phyloP scores from a whole-genome alignment of 2,797 vertebrate genomes.

The Pipistrellus kuhlii region DNA sequence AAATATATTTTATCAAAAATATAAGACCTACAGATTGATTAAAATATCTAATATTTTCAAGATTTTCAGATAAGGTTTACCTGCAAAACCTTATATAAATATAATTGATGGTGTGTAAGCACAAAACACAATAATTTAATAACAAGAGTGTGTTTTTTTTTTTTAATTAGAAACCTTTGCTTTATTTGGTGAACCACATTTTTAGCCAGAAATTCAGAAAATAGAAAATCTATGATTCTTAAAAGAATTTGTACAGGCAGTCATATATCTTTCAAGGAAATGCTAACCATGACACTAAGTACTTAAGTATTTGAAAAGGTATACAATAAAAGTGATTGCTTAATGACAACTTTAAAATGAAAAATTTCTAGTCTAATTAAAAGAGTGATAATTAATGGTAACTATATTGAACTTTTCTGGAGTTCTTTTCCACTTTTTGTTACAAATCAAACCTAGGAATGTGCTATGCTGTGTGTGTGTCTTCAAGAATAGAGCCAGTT shows the following conservation, averaged over 20 bases:
- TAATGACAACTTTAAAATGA: slow-evolving; percentile 84
- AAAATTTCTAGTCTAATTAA: slow-evolving; percentile 85
- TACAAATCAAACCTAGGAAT: slow-evolving; percentile 83
- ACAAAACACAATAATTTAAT: neutral
- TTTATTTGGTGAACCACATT: neutral
- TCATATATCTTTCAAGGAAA: slow-evolving; percentile 79
- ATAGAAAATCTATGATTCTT: slow-evolving; percentile 30
- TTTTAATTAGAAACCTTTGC: neutral
- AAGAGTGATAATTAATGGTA: slow-evolving; percentile 81
- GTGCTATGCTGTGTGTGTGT: neutral
- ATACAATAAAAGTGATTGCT: slow-evolving; percentile 80
- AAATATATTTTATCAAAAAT: neutral
- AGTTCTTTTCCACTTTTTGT: slow-evolving; percentile 78
- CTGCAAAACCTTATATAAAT: neutral
- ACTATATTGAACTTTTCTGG: slow-evolving; percentile 76
- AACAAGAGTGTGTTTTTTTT: neutral
- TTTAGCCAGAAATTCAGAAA: slow-evolving; percentile 47
- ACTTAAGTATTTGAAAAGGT: slow-evolving; percentile 81
- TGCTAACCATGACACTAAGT: slow-evolving; percentile 82
- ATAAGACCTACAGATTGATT: neutral
- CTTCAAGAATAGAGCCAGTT: slow-evolving; percentile 3
- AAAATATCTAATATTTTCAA: neutral
- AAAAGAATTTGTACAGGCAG: slow-evolving; percentile 53
- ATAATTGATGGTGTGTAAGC: neutral
- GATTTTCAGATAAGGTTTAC: neutral